Conservation (phyloP, 2,888 invertebrate species). For the Sphaerophoria rueppellii region DNA sequence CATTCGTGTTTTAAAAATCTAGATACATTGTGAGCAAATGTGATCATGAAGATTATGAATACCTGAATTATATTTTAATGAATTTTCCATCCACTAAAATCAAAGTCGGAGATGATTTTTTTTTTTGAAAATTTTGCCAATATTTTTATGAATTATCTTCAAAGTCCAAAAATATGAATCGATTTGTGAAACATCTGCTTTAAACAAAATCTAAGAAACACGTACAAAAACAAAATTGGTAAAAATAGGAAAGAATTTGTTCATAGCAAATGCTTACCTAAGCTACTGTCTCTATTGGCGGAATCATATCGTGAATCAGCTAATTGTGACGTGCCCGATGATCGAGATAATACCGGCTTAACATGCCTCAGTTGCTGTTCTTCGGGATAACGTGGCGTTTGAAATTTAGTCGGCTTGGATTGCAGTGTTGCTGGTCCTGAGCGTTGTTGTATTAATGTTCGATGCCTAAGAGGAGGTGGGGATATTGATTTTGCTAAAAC, state of each 20-base stretch:
- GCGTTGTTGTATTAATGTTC: constrained; percentile 81
- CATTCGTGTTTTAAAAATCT: background rate
- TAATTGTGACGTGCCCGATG: constrained; percentile 77
- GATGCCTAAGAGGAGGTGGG: constrained; percentile 82
- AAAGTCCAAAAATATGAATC: background rate
- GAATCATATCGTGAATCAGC: constrained; percentile 77
- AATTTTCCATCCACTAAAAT: constrained; percentile 21
- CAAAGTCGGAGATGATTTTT: background rate
- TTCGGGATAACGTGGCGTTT: constrained; percentile 82
- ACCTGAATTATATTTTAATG: constrained; percentile 15
- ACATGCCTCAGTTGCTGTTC: constrained; percentile 81
- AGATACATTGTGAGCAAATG: constrained; percentile 3
- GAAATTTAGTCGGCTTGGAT: constrained; percentile 81
- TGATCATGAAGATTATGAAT: constrained; percentile 16
- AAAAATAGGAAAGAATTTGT: background rate
- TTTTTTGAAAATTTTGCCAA: constrained; percentile 27
- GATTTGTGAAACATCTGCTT: constrained; percentile 7
- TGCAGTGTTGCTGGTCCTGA: constrained; percentile 81
- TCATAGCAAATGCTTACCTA: constrained; percentile 77
- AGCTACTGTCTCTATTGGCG: constrained; percentile 81
- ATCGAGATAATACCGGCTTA: constrained; percentile 78
- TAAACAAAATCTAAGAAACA: constrained; percentile 62
- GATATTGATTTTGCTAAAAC: constrained; percentile 82
- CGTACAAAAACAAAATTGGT: constrained; percentile 27
- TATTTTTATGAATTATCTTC: background rate